A percentile compares a stretch with the other conserved stretches of the same genome.
These are phyloP conservation scores for Turnix velox DNA, from an alignment of 2,113 vertebrate species.

Conservation along the genomic window DNA sequence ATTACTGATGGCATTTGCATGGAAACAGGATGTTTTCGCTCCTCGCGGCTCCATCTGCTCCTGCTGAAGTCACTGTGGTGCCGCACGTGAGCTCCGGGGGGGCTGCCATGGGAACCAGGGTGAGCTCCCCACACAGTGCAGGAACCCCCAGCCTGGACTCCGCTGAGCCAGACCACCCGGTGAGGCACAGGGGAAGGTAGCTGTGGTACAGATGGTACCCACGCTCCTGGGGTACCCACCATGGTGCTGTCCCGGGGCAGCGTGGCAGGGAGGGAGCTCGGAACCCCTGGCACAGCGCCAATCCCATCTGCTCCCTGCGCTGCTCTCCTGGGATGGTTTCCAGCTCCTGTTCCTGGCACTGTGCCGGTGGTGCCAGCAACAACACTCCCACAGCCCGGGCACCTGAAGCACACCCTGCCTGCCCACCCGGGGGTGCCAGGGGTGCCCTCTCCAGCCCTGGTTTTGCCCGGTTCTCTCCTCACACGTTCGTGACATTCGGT, in stretches of 20 bases:
- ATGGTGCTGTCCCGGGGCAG: rapidly evolving
- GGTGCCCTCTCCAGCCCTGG: neutral
- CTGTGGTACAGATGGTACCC: neutral
- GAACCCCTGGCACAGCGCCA: rapidly evolving
- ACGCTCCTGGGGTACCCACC: neutral
- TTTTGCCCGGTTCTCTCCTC: rapidly evolving
- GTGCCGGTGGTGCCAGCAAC: slow-evolving; percentile 19
- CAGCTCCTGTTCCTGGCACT: slow-evolving; percentile 56
- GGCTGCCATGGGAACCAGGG: slow-evolving; percentile 49
- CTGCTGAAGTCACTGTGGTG: slow-evolving; percentile 45
- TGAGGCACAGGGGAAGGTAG: too few relatives aligned
- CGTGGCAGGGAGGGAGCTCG: rapidly evolving
- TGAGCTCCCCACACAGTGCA: rapidly evolving
- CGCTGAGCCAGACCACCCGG: rapidly evolving
- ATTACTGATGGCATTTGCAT: slow-evolving; percentile 64
- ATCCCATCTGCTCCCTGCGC: slow-evolving; percentile 67
- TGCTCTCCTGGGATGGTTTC: slow-evolving; percentile 60
- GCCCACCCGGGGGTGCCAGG: rapidly evolving
- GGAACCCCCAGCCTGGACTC: neutral
- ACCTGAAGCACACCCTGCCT: neutral
- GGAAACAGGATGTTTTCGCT: slow-evolving; percentile 71
- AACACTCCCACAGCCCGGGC: neutral
- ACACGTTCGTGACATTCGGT: rapidly evolving
- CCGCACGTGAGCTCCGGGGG: slow-evolving; percentile 39
- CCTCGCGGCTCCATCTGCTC: slow-evolving; percentile 63